Percentiles rank a stretch among this genome's conserved stretches.
phyloP scores from a whole-genome alignment of 2,888 invertebrate genomes.

The Papilio demoleus region DNA sequence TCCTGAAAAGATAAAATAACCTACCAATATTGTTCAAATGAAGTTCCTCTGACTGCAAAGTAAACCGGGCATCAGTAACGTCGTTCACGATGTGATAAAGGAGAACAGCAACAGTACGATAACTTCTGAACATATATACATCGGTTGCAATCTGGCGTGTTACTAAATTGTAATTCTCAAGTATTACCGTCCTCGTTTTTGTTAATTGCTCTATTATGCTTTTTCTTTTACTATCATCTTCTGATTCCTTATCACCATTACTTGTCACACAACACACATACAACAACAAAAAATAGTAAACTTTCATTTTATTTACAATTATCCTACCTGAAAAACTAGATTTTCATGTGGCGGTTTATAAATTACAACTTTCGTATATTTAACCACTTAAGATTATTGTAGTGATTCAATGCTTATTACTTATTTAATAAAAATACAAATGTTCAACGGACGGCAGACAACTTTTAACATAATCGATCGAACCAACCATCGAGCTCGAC shows the following conservation, averaged over 20 bases:
- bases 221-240: constrained; percentile 68
- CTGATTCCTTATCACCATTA: constrained; percentile 66
- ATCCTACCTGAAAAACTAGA: constrained; percentile 59
- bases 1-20: constrained; percentile 46
- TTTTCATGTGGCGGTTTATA: constrained; percentile 41
- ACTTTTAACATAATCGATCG: constrained; percentile 37
- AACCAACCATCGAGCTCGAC: not conserved
- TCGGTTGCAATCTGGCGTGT: constrained; percentile 75
- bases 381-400: constrained; percentile 26
- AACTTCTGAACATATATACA: constrained; percentile 77
- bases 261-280: constrained; percentile 65
- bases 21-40: constrained; percentile 79
- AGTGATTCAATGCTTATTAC: constrained; percentile 5
- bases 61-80: constrained; percentile 73
- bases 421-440: constrained; percentile 19
- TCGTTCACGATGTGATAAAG: constrained; percentile 73
- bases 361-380: constrained; percentile 30
- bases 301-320: constrained; percentile 60
- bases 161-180: constrained; percentile 73
- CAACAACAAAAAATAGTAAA: constrained; percentile 65
- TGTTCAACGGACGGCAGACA: constrained; percentile 39
- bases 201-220: constrained; percentile 72
- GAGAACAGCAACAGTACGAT: constrained; percentile 76
- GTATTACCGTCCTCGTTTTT: constrained; percentile 68
- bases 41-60: constrained; percentile 78